Conservation (phyloP, 2,113 vertebrate species). For the Sylvia atricapilla region DNA sequence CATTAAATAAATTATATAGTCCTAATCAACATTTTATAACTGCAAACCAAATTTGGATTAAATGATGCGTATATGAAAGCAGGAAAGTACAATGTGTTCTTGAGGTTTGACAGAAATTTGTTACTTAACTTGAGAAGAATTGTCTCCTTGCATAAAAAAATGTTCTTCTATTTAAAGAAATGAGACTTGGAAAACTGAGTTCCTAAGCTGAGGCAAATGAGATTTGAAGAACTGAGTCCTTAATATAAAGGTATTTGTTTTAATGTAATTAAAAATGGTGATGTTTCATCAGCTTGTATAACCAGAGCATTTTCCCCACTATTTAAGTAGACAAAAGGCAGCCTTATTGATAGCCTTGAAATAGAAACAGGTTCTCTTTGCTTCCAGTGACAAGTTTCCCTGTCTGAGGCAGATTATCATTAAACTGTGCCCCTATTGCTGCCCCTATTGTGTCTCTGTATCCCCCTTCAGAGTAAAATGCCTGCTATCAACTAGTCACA, state of each 20-base stretch:
- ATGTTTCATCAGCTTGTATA: background rate
- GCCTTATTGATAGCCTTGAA: background rate
- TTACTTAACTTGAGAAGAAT: conserved; percentile 14
- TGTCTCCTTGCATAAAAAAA: background rate
- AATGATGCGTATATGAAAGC: background rate
- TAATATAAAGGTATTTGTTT: background rate
- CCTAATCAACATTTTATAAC: conserved; percentile 42
- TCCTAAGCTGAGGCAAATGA: background rate
- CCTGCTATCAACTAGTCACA: background rate
- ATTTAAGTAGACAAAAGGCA: background rate
- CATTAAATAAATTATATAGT: conserved; percentile 45
- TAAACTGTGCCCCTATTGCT: background rate
- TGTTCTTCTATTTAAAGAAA: background rate
- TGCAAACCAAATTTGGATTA: conserved; percentile 39
- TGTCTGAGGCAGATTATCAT: background rate
- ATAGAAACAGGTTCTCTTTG: background rate
- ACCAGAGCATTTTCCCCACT: background rate
- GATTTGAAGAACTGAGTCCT: background rate
- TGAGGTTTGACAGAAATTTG: conserved; percentile 45
- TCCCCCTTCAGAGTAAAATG: background rate
- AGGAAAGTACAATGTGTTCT: conserved; percentile 21
- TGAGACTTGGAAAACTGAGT: background rate
- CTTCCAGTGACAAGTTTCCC: background rate
- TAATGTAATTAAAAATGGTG: background rate
- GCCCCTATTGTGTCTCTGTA: background rate